Evolutionary conservation across 2,113 vertebrate genomes (phyloP), one percentile per base, ranked within the genome.

Genomic region (Prietella phreatophila): DNA sequence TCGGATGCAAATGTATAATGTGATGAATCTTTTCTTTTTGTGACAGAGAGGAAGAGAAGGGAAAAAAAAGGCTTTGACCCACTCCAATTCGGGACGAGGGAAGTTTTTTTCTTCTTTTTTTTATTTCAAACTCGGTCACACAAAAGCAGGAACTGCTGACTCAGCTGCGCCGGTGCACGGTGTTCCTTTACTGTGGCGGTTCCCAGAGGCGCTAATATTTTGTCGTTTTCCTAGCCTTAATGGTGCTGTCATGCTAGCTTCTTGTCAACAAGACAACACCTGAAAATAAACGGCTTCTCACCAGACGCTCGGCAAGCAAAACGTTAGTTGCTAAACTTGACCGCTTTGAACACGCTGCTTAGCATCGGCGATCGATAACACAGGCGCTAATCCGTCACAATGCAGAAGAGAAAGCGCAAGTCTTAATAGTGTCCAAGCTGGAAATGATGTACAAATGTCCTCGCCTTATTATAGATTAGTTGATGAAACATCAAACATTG

Each of bases 1-100:
- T 96, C 95, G 95, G 94, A 95, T 95, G 95, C 94, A 94, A 96
- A 96, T 96, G 94, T 92, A 87, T 92, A 95, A 95, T 94, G 95
- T 95, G 95, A 95, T 96, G 94, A 96, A 95, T 96, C 95, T 96
- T 94, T 95, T 93, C 90, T 87, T 90, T 93, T 92, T 94, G 94
- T 95, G 93, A 94, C 85, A 93, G 88, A 93, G 89, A 92, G 91
- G 91, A 91, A 87, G 90, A 89, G 88, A 82, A 83, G 82, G 9
- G 90, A 90, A 91, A 89, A 90, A 63, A 55, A 69, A 87, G 75
- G 87, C 88, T 89, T 90, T 87, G 90, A 87, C 89, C 86, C 58
- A 83, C 87, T 80, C 61, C 81, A 30, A 79, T 86, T 83, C 47
- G 75, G 53, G 82, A 85, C 27, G n/a, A 82, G 27, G 73, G 85